Base-by-base conservation (phyloP, 2,888 invertebrate genomes). In the Eristalis arbustorum region DNA sequence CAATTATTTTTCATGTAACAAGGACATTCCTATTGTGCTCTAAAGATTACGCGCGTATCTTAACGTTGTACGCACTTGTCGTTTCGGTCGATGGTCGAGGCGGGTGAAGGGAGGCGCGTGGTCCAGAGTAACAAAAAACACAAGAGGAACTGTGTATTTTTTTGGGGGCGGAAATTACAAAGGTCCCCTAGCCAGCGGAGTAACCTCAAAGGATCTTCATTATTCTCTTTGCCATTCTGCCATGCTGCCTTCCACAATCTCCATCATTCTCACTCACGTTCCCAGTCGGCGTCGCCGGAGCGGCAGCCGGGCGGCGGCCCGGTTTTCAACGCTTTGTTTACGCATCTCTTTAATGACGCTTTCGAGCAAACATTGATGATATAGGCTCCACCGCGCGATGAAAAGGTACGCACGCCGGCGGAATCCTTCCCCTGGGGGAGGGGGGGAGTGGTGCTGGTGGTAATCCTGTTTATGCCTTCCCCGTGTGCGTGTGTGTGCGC, bases 281-380 rank as follows among this genome's bases (percentile, higher is more conserved):
- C 22, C 22, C 8, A 22, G 57, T 23, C 22, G 11, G 22, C 49
- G 23, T n/a, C 31, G 8, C 6, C 0, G 8, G 31, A 1, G 31
- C 31, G 1, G 31, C 0, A 10, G 8, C 4, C 18, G 22, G 37
- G 62, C 28, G 40, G 18, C 23, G 69, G 49, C 59, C 42, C 62
- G 68, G 80, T 72, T 69, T 74, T 61, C 61, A 72, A 64, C 82
- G 77, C 74, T 85, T 82, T 85, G 77, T 82, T 81, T 82, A 82
- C 85, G 77, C 81, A 77, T 85, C 69, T 74, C 74, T 77, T 81
- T 85, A 85, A 85, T 85, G 84, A 85, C 77, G 81, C 85, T 81
- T 77, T 82, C 66, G 77, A 85, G 66, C 68, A 81, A 85, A 74
- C 82, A 82, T 77, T 82, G 77, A 85, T 73, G 76, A 61, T 77